A percentile compares a stretch with the other conserved stretches of the same genome.
These are phyloP conservation scores for Andinoacara biseriatus DNA, from an alignment of 2,113 vertebrate species.

Conservation along the genomic window DNA sequence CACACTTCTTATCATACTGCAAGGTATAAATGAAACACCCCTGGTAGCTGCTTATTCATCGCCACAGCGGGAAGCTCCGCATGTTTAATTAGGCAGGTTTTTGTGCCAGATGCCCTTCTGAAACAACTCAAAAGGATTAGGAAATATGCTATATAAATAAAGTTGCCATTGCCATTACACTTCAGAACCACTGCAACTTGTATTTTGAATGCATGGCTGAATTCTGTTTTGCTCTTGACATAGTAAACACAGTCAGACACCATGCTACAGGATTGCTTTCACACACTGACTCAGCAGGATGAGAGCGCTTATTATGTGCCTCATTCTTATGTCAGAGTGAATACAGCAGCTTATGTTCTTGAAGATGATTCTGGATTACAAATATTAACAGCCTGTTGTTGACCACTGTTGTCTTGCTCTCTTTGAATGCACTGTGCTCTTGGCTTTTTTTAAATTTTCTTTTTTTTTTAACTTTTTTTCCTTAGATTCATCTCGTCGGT, in stretches of 20 bases:
- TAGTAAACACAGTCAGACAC: conserved; percentile 81
- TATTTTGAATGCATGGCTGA: conserved; percentile 65
- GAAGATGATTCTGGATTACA: neutral
- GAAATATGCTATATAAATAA: neutral
- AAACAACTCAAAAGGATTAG: no score
- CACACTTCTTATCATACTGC: neutral
- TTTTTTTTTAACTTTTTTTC: neutral
- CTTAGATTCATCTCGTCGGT: neutral
- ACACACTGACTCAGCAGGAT: conserved; percentile 40
- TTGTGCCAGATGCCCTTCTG: no score
- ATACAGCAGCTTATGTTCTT: conserved; percentile 24
- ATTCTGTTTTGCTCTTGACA: conserved; percentile 77
- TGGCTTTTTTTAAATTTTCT: neutral
- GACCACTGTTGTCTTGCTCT: neutral
- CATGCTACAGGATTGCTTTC: conserved; percentile 74
- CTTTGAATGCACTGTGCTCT: neutral
- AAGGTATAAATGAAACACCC: neutral
- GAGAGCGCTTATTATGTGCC: neutral
- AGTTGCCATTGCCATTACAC: no score
- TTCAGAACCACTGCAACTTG: neutral
- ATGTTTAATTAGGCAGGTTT: neutral
- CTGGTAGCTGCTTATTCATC: neutral
- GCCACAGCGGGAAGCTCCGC: neutral
- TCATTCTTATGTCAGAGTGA: conserved; percentile 52
- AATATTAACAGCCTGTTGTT: neutral